Base-by-base conservation (phyloP, 2,888 invertebrate genomes). In the Aplocera efformata region DNA sequence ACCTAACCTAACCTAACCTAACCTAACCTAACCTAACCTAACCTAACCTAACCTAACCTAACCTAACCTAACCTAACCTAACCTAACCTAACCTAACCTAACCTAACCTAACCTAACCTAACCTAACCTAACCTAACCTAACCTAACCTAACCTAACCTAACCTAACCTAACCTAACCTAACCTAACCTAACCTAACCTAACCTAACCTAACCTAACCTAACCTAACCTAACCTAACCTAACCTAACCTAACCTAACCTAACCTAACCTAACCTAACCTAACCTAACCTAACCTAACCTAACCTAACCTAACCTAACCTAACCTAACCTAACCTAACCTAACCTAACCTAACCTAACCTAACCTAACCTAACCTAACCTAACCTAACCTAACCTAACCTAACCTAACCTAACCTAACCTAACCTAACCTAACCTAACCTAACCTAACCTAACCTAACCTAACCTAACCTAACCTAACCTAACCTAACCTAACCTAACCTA, bases 311-410 rank as follows among this genome's bases (percentile, higher is more conserved):
- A 43, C 42, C 28, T 40, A 42, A 35, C 38, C 37, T 42, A 35
- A 34, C 42, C 37, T 38, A 38, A 38, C 42, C 34, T 35, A 37
- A 42, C 33, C 38, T 35, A 35, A 39, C 41, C 41, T 44, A 44
- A 38, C 47, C 38, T 40, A 47, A 33, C 37, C 34, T 29, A 38
- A 32, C 36, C 36, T 42, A 43, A 43, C 36, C 43, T 43, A 43
- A 43, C 43, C 39, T 44, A 44, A 44, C 44, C 44, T 39, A 43
- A 44, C 41, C 41, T 41, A 41, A 41, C 41, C 41, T 41, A 41
- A 41, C 41, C 42, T 36, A 31, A 31, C 27, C 31, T 32, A 35
- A 35, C 36, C 35, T 32, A 35, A 35, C 32, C 32, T 36, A 35
- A 35, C 32, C 32, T 36, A 32, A 32, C 32, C 35, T 32, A 35